These are phyloP conservation scores for Gymnothorax reevesii DNA, from an alignment of 2,797 vertebrate species.

Conservation along the genomic window DNA sequence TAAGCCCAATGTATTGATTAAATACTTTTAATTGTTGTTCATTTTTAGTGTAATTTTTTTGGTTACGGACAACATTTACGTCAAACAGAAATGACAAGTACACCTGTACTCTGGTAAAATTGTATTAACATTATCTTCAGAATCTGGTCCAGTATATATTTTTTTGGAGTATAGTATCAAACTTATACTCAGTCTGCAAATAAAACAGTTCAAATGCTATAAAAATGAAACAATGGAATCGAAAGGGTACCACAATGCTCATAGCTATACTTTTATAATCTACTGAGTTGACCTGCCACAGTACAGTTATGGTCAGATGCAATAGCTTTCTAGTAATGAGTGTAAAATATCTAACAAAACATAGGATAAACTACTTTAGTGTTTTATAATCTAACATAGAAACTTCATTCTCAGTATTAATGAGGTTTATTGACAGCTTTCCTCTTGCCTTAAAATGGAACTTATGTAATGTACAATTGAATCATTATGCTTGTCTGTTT, in stretches of 20 bases:
- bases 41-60: no score
- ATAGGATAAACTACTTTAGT: not conserved
- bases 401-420: not conserved
- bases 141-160: not conserved
- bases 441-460: constrained; percentile 31
- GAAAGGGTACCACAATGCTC: not conserved
- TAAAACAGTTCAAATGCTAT: no score
- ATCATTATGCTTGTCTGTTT: constrained; percentile 37
- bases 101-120: no score
- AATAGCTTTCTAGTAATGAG: not conserved
- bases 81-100: no score
- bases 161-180: not conserved
- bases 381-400: not conserved
- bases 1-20: no score
- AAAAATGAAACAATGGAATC: not conserved
- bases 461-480: constrained; percentile 29
- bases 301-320: not conserved
- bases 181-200: no score
- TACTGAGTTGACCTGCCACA: not conserved
- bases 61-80: no score
- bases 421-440: constrained; percentile 12
- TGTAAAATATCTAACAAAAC: not conserved
- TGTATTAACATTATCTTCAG: no score
- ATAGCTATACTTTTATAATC: not conserved
- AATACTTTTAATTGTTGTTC: no score